Conservation (phyloP, 2,888 invertebrate species). For the Drosophila stalkeri region DNA sequence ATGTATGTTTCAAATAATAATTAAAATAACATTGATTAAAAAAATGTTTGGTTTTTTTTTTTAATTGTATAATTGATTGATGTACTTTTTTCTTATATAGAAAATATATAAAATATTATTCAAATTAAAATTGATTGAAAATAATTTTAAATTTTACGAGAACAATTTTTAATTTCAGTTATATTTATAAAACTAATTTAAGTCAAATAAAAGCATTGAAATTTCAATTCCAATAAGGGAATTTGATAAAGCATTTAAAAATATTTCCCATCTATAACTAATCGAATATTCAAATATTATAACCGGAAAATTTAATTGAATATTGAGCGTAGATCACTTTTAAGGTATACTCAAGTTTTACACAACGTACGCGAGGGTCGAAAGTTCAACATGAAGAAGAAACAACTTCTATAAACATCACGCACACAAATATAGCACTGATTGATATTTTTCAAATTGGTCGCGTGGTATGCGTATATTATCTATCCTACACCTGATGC, state of each 20-base stretch:
- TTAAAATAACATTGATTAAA: no score
- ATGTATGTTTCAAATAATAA: no score
- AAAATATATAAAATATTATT: no score
- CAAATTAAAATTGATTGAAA: no score
- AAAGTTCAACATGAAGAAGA: slow-evolving; percentile 5
- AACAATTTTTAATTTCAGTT: no score
- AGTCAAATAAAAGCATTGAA: background rate
- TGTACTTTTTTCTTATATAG: no score
- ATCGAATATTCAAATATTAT: background rate
- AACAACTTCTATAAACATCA: slow-evolving; percentile 4
- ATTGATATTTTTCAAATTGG: slow-evolving; percentile 34
- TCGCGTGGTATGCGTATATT: slow-evolving; percentile 22
- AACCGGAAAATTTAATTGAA: no score
- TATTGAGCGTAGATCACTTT: background rate
- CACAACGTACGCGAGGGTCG: background rate
- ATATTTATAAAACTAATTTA: background rate
- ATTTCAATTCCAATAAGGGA: background rate
- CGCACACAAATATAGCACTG: slow-evolving; percentile 3
- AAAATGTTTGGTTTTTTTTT: no score
- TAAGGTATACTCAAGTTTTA: background rate
- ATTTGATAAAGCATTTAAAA: background rate
- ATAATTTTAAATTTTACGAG: background rate
- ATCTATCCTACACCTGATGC: slow-evolving; percentile 20
- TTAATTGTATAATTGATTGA: no score
- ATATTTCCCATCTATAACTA: background rate